Evolutionary conservation across 2,797 vertebrate genomes (phyloP).

Genomic region (Cephalopachus bancanus): DNA sequence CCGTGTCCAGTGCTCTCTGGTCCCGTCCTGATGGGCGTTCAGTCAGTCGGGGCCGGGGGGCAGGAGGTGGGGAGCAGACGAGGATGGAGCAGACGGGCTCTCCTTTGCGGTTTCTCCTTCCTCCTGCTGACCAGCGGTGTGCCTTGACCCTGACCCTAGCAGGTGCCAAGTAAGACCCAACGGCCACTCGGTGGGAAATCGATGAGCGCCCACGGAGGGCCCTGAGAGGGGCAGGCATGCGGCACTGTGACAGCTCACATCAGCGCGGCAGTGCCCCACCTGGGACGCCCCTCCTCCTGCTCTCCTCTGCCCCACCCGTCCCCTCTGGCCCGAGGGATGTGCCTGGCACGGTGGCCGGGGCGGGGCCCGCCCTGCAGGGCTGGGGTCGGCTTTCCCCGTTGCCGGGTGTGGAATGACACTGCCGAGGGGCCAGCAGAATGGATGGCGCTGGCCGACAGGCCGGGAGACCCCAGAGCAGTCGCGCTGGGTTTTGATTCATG

Average conservation of each 20-base stretch:
- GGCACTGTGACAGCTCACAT: not conserved
- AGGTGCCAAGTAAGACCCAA: conserved; percentile 37
- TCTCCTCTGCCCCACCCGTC: not conserved
- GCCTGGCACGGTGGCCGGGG: not conserved
- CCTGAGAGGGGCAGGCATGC: not conserved
- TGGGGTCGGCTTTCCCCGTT: not conserved
- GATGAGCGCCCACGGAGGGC: not conserved
- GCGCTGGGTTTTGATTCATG: conserved; percentile 87
- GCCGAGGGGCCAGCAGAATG: conserved; percentile 78
- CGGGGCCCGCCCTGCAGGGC: not conserved
- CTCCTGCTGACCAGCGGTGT: not conserved
- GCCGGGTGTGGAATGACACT: conserved; percentile 56
- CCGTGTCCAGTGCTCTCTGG: not conserved
- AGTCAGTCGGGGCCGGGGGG: not conserved
- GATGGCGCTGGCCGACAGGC: conserved; percentile 82
- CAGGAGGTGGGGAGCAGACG: not conserved
- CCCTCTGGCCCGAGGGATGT: rapidly evolving
- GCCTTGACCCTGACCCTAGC: conserved; percentile 17
- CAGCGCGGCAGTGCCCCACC: too few species aligned
- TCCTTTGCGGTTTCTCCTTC: not conserved
- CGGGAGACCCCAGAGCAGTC: conserved; percentile 83
- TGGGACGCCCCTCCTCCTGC: not conserved
- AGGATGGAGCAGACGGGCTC: not conserved
- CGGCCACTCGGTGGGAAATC: not conserved
- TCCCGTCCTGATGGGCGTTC: not conserved